A percentile compares a stretch with the other conserved stretches of the same genome.
Conservation (phyloP, 2,113 vertebrate genomes). For the Chloropsis hardwickii region DNA sequence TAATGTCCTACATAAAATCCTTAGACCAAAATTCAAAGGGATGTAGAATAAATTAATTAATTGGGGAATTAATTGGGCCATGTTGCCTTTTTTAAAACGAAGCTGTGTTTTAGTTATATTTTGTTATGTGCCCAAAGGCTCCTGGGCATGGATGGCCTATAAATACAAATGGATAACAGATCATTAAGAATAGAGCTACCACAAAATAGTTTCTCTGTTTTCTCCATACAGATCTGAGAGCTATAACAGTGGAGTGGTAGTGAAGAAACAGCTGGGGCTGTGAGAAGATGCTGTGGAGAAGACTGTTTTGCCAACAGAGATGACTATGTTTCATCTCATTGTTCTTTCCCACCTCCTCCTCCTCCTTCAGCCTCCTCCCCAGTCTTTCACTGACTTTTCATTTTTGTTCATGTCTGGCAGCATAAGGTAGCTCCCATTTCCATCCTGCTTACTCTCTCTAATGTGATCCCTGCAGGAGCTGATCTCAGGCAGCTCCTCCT, state of each 20-base stretch:
- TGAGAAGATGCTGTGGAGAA: neutral
- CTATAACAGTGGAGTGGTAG: neutral
- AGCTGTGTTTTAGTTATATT: conserved; percentile 62
- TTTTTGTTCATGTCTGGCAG: neutral
- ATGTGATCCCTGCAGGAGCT: conserved; percentile 1
- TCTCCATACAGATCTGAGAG: neutral
- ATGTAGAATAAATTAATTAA: conserved; percentile 72
- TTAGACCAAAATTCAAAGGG: conserved; percentile 64
- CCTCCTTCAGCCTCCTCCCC: neutral
- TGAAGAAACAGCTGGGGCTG: neutral
- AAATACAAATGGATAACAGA: conserved; percentile 51
- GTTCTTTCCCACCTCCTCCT: neutral
- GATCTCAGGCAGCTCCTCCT: neutral
- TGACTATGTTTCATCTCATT: neutral
- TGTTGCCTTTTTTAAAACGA: conserved; percentile 63
- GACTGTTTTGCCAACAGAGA: neutral
- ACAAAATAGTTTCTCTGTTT: neutral
- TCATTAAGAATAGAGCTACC: conserved; percentile 20
- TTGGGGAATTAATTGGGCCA: conserved; percentile 72
- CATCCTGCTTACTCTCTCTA: neutral
- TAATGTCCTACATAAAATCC: conserved; percentile 60
- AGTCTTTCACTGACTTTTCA: conserved; percentile 8
- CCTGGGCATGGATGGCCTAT: conserved; percentile 52
- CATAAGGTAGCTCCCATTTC: neutral
- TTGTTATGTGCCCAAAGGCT: conserved; percentile 55